Conservation (phyloP, 2,797 vertebrate species). For the Rachycentron canadum region DNA sequence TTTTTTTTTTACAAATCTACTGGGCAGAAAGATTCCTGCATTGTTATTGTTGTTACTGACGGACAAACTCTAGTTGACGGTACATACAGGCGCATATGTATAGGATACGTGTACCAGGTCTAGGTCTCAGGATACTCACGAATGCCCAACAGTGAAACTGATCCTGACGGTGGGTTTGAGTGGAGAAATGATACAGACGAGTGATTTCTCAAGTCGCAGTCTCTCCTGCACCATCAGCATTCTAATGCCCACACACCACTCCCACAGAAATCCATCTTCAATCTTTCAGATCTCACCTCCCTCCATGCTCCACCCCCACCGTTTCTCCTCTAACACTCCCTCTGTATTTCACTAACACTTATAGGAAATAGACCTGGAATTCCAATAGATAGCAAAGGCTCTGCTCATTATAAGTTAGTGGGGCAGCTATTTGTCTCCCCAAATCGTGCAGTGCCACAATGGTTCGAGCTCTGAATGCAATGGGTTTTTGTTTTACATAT, state of each 20-base stretch:
- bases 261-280: constrained; percentile 80
- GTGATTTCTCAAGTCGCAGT: constrained; percentile 77
- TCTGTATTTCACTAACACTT: constrained; percentile 73
- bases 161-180: constrained; percentile 67
- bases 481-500: constrained; percentile 53
- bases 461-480: constrained; percentile 30
- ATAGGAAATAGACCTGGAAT: constrained; percentile 74
- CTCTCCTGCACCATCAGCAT: constrained; percentile 82
- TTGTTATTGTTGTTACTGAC: constrained; percentile 16
- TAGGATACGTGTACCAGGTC: constrained; percentile 29
- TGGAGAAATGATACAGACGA: constrained; percentile 75
- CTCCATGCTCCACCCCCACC: constrained; percentile 62
- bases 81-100: constrained; percentile 23
- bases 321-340: constrained; percentile 62
- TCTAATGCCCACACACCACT: constrained; percentile 80
- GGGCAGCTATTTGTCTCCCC: constrained; percentile 57
- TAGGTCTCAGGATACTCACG: constrained; percentile 26
- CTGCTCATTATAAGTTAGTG: constrained; percentile 62
- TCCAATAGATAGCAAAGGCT: constrained; percentile 61
- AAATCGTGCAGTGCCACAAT: constrained; percentile 18
- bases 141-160: constrained; percentile 57
- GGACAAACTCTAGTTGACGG: constrained; percentile 15
- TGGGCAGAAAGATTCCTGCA: neutral
- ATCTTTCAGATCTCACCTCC: constrained; percentile 74
- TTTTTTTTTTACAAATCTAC: neutral